Evolutionary conservation across 2,888 invertebrate genomes (phyloP).

Genomic region (Agelastica alni): DNA sequence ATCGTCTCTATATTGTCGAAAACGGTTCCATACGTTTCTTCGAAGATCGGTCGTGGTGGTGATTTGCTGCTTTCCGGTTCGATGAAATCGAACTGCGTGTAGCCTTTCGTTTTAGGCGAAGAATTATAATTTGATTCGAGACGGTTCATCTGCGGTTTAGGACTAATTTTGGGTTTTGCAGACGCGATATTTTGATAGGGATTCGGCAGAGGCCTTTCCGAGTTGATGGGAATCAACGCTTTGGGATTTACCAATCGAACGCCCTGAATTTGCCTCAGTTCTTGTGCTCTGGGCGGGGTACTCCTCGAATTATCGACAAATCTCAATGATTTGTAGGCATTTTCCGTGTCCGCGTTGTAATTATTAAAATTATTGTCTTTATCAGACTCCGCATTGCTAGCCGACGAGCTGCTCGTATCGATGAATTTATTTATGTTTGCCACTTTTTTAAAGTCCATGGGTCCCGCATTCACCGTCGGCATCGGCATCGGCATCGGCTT

Average conservation of each 20-base stretch:
- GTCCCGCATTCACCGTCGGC: slow-evolving; percentile 33
- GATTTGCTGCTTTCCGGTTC: too few species aligned
- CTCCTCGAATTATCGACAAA: slow-evolving; percentile 33
- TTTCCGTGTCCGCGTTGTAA: slow-evolving; percentile 21
- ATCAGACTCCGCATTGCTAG: slow-evolving; percentile 52
- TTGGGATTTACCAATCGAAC: slow-evolving; percentile 53
- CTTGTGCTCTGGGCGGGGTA: slow-evolving; percentile 50
- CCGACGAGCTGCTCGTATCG: slow-evolving; percentile 52
- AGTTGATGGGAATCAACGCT: slow-evolving; percentile 53
- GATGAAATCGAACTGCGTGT: slow-evolving; percentile 16
- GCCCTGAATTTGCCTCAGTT: slow-evolving; percentile 45
- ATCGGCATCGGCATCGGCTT: slow-evolving; percentile 29
- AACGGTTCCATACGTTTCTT: slow-evolving; percentile 52
- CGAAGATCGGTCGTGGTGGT: slow-evolving; percentile 29
- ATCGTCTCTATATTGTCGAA: slow-evolving; percentile 45
- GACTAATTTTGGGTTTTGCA: slow-evolving; percentile 22
- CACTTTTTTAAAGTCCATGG: slow-evolving; percentile 43
- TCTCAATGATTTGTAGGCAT: slow-evolving; percentile 21
- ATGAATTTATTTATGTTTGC: slow-evolving; percentile 46
- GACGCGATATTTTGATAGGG: slow-evolving; percentile 45
- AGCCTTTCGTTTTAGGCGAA: slow-evolving; percentile 5
- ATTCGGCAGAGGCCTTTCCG: slow-evolving; percentile 53
- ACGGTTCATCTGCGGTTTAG: slow-evolving; percentile 27
- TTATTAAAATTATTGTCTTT: slow-evolving; percentile 31
- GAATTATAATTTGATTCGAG: neutral